Evolutionary conservation across 1,140 invertebrate species (phyloP).

Genomic region (Meteorus sp.): DNA sequence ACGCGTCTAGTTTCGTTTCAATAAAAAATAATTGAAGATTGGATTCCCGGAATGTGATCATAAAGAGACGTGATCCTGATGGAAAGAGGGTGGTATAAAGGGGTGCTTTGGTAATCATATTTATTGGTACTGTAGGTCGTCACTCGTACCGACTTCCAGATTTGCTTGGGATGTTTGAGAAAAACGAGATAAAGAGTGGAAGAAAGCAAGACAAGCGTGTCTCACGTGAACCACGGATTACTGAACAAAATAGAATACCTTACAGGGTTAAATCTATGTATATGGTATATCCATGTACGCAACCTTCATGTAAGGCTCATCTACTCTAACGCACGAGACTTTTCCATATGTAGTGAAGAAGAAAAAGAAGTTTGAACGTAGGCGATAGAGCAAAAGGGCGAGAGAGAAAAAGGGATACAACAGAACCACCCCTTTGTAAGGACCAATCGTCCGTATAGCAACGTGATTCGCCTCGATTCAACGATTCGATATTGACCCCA

Average conservation of each 20-base stretch:
- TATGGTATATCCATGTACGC: slow-evolving; percentile 4
- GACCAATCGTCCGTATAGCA: slow-evolving; percentile 27
- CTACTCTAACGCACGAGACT: neutral
- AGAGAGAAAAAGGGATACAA: slow-evolving; percentile 1
- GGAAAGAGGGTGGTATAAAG: slow-evolving; percentile 19
- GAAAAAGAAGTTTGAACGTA: slow-evolving; percentile 10
- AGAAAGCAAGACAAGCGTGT: slow-evolving; percentile 3
- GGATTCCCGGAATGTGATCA: slow-evolving; percentile 23
- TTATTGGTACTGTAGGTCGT: slow-evolving; percentile 20
- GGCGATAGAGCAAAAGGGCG: neutral
- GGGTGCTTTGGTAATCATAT: slow-evolving; percentile 25
- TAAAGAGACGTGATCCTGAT: slow-evolving; percentile 24
- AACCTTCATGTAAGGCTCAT: slow-evolving; percentile 2
- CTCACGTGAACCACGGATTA: slow-evolving; percentile 24
- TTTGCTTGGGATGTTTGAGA: slow-evolving; percentile 22
- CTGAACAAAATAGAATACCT: slow-evolving; percentile 23
- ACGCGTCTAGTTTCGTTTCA: slow-evolving; percentile 4
- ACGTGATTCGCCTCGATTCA: slow-evolving; percentile 28
- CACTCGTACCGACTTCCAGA: slow-evolving; percentile 11
- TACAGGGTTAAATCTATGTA: slow-evolving; percentile 13
- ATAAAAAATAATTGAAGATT: slow-evolving; percentile 27
- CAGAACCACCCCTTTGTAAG: slow-evolving; percentile 20
- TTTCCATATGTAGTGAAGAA: slow-evolving; percentile 5
- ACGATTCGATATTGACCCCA: slow-evolving; percentile 22
- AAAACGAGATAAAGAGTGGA: neutral